Evolutionary conservation across 2,888 invertebrate genomes (phyloP).

Genomic region (Drosophila seclusa): DNA sequence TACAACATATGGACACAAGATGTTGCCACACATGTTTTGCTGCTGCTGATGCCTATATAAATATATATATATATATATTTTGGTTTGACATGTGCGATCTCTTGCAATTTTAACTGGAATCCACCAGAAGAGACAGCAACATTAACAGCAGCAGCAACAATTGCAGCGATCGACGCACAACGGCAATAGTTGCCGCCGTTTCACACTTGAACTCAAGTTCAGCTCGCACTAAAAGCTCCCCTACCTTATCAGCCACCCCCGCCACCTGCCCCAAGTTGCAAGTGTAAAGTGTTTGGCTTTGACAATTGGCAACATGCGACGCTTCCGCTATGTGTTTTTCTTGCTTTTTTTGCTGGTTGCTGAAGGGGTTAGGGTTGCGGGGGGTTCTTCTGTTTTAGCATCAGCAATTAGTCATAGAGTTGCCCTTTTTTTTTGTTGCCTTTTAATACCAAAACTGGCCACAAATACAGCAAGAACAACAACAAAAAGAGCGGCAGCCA

Average conservation of each 20-base stretch:
- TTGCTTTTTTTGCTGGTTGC: background rate
- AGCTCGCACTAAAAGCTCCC: slow-evolving; percentile 27
- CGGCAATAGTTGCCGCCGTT: slow-evolving; percentile 34
- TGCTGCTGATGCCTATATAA: slow-evolving; percentile 3
- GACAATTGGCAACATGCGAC: slow-evolving; percentile 57
- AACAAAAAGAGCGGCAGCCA: slow-evolving; percentile 6
- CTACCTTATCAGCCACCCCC: background rate
- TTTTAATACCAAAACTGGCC: slow-evolving; percentile 45
- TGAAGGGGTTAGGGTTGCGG: background rate
- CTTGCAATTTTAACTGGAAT: slow-evolving; percentile 47
- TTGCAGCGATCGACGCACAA: slow-evolving; percentile 25
- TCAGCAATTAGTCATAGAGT: slow-evolving; percentile 56
- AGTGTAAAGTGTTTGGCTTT: slow-evolving; percentile 55
- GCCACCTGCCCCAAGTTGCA: slow-evolving; percentile 5
- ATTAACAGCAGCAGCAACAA: slow-evolving; percentile 14
- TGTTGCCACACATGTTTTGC: slow-evolving; percentile 66
- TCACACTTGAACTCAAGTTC: slow-evolving; percentile 67
- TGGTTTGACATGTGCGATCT: slow-evolving; percentile 21
- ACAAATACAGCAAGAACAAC: slow-evolving; percentile 34
- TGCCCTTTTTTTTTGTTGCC: slow-evolving; percentile 19
- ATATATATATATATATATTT: slow-evolving; percentile 3
- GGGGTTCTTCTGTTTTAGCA: slow-evolving; percentile 14
- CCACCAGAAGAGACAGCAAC: slow-evolving; percentile 18
- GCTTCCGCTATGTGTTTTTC: slow-evolving; percentile 53
- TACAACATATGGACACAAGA: slow-evolving; percentile 74